Conservation (phyloP, 2,113 vertebrate genomes). For the Leiothrix lutea region DNA sequence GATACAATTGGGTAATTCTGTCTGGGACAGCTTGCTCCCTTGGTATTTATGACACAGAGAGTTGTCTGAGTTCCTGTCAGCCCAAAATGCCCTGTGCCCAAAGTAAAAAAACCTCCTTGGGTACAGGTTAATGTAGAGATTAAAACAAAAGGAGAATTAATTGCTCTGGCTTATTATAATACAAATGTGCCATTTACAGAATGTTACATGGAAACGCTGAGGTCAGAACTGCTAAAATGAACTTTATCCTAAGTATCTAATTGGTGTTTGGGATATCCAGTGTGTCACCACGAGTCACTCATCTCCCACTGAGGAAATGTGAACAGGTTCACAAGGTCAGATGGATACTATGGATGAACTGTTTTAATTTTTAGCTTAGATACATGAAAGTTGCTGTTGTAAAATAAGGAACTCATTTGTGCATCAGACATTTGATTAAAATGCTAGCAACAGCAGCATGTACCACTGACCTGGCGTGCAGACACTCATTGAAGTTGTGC, state of each 20-base stretch:
- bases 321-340: not conserved
- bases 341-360: not conserved
- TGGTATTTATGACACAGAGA: not conserved
- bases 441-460: not conserved
- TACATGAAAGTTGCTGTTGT: not conserved
- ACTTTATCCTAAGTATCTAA: constrained; percentile 3
- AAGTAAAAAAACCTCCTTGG: not conserved
- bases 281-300: not conserved
- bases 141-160: not conserved
- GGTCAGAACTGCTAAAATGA: constrained; percentile 2
- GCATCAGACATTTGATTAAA: constrained; percentile 41
- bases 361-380: constrained; percentile 39
- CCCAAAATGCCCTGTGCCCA: not conserved
- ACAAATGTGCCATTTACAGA: not conserved
- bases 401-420: constrained; percentile 41
- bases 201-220: not conserved
- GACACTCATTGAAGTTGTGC: not conserved
- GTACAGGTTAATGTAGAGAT: not conserved
- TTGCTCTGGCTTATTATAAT: not conserved
- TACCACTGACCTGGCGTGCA: not conserved
- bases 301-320: constrained; percentile 9
- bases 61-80: not conserved
- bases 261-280: not conserved
- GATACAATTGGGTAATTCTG: not conserved
- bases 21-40: not conserved